These are phyloP conservation scores for Terebella lapidaria DNA, from an alignment of 2,888 invertebrate species.

Conservation along the genomic window DNA sequence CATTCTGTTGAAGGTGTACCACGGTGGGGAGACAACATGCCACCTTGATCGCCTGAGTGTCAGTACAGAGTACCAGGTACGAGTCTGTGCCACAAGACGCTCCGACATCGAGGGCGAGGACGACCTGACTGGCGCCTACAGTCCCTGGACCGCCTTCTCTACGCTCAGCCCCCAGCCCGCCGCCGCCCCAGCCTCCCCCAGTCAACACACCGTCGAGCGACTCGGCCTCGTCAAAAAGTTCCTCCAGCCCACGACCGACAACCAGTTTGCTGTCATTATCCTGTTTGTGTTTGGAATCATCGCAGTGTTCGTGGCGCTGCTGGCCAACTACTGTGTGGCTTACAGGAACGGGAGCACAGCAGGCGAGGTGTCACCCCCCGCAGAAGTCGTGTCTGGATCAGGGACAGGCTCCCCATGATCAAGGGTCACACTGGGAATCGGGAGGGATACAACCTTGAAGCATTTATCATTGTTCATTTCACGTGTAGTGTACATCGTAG, in stretches of 20 bases:
- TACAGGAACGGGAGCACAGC: conserved; percentile 15
- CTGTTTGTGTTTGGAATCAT: conserved; percentile 62
- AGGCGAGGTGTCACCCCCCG: no score
- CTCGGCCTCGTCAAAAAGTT: neutral
- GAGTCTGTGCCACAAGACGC: conserved; percentile 71
- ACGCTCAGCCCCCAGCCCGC: conserved; percentile 50
- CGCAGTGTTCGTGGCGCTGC: conserved; percentile 62
- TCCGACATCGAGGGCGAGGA: conserved; percentile 43
- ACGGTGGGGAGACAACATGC: conserved; percentile 54
- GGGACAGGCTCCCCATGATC: no score
- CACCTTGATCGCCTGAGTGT: conserved; percentile 66
- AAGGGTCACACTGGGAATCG: no score
- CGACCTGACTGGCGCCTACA: conserved; percentile 14
- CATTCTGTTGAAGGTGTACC: no score
- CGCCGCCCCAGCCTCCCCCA: conserved; percentile 9
- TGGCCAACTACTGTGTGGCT: conserved; percentile 57
- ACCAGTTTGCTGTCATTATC: conserved; percentile 64
- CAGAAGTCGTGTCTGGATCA: no score
- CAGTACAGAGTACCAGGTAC: conserved; percentile 70
- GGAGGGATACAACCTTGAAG: no score
- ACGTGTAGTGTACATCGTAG: no score
- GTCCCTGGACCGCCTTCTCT: conserved; percentile 61
- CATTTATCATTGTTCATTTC: no score
- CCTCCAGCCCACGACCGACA: conserved; percentile 55
- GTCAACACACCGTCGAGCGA: neutral